Percentiles rank a stretch among this genome's conserved stretches.
These are phyloP conservation scores for Rhinophrynus dorsalis DNA, from an alignment of 2,797 vertebrate species.

Conservation along the genomic window DNA sequence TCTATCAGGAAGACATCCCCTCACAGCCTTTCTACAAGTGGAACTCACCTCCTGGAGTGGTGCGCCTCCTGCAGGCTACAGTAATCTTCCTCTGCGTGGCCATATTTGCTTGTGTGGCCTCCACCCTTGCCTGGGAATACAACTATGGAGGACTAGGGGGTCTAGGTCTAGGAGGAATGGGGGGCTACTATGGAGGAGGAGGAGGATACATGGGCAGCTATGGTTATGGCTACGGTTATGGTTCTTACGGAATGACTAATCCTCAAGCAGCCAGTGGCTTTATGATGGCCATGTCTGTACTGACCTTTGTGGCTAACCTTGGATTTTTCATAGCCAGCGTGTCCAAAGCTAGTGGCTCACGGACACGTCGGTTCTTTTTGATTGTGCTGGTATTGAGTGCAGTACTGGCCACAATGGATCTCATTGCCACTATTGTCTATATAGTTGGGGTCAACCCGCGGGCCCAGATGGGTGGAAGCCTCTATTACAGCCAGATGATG, in stretches of 20 bases:
- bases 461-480: conserved; percentile 77
- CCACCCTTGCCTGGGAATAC: conserved; percentile 85
- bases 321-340: conserved; percentile 76
- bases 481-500: conserved; percentile 80
- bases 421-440: conserved; percentile 83
- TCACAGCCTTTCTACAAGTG: conserved; percentile 80
- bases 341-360: conserved; percentile 65
- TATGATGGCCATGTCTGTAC: conserved; percentile 81
- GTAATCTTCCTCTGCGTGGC: conserved; percentile 74
- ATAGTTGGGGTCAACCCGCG: conserved; percentile 84
- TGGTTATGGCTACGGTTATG: conserved; percentile 63
- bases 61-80: conserved; percentile 70
- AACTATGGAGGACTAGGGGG: conserved; percentile 65
- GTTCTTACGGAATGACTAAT: conserved; percentile 65
- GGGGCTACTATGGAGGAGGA: conserved; percentile 29
- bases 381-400: conserved; percentile 68
- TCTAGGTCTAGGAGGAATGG: conserved; percentile 51
- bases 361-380: conserved; percentile 78
- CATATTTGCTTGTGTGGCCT: conserved; percentile 83
- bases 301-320: conserved; percentile 78
- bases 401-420: conserved; percentile 73
- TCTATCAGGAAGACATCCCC: conserved; percentile 64
- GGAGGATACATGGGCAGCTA: conserved; percentile 63
- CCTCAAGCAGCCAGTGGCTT: conserved; percentile 80
- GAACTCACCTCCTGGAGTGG: conserved; percentile 79